Conservation (phyloP, 2,113 vertebrate genomes). For the Polypterus bichir region DNA sequence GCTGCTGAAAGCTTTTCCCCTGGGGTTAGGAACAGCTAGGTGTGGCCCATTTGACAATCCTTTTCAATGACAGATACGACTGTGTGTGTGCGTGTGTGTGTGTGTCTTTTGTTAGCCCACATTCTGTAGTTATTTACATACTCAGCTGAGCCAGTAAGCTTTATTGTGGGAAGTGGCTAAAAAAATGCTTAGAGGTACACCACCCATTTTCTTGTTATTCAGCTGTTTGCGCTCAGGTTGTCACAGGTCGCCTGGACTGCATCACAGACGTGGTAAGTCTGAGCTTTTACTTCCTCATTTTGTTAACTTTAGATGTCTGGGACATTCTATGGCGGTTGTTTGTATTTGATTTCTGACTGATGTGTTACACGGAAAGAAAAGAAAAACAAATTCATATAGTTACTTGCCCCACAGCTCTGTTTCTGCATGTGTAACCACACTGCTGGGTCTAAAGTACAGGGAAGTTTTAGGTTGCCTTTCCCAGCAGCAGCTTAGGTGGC, state of each 20-base stretch:
- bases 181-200: slow-evolving; percentile 1
- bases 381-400: neutral
- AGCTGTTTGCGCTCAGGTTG: neutral
- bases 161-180: neutral
- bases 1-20: too few species aligned
- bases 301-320: neutral
- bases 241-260: neutral
- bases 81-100: too few species aligned
- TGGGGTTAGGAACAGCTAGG: too few species aligned
- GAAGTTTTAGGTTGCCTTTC: too few species aligned
- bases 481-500: too few species aligned
- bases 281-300: neutral
- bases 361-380: neutral
- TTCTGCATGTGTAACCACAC: too few species aligned
- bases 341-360: neutral
- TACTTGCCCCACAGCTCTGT: too few species aligned
- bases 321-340: neutral
- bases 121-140: neutral
- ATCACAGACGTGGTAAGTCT: neutral
- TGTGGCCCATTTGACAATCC: too few species aligned
- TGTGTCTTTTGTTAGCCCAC: too few species aligned
- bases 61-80: too few species aligned
- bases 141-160: neutral
- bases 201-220: neutral
- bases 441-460: too few species aligned